Conservation (phyloP, 2,113 vertebrate species). For the Miniopterus natalensis region DNA sequence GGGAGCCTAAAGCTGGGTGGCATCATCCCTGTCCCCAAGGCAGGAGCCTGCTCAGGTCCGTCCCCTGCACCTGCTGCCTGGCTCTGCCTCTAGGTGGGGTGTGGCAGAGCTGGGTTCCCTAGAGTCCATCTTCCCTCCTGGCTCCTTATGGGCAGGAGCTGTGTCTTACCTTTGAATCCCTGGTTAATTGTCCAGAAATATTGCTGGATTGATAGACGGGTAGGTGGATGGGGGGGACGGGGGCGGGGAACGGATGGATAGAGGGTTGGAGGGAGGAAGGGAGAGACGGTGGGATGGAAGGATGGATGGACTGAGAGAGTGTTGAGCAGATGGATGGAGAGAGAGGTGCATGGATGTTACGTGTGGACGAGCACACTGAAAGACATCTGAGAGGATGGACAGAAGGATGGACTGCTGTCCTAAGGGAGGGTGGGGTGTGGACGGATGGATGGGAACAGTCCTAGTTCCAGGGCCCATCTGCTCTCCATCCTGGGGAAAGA, state of each 20-base stretch:
- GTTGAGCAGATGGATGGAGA: background rate
- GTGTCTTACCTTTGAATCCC: background rate
- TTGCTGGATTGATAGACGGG: background rate
- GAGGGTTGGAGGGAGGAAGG: background rate
- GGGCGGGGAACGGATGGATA: too few relatives aligned
- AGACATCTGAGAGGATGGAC: background rate
- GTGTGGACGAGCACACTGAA: background rate
- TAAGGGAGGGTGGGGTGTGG: background rate
- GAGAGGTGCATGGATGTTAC: background rate
- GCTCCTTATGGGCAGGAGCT: background rate
- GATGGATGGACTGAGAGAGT: background rate
- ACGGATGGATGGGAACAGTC: background rate
- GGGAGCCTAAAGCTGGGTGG: background rate
- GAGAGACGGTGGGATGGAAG: too few relatives aligned
- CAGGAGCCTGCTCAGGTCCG: background rate
- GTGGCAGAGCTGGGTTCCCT: background rate
- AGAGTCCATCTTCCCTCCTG: fast-evolving
- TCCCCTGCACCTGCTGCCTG: background rate
- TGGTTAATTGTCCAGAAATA: constrained; percentile 16
- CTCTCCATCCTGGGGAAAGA: background rate
- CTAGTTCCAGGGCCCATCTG: background rate
- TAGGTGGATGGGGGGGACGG: background rate
- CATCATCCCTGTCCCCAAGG: background rate
- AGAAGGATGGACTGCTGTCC: background rate
- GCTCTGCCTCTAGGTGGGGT: background rate